Base-by-base conservation (phyloP, 1,140 invertebrate species). In the Drosophila virilis region DNA sequence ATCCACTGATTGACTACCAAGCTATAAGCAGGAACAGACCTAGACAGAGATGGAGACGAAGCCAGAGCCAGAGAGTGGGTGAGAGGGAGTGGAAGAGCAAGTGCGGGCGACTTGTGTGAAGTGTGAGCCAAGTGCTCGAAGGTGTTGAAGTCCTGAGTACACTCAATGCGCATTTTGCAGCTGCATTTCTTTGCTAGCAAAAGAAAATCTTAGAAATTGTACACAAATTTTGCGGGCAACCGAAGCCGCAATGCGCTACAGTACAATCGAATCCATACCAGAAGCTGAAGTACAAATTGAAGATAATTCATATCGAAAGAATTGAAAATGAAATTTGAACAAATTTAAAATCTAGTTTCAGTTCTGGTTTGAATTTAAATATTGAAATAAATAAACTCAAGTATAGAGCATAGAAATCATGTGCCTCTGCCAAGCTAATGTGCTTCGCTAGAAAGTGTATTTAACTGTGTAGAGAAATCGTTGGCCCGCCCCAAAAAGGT, bases 1-100 rank as follows among this genome's bases (percentile, higher is more conserved):
- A 79, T 82, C 52, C 33, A 78, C 65, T 79, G 83, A 86, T 74
- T 86, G 72, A 77, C 64, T 80, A 12, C 22, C 7, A 38, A 55
- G 45, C 33, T n/a, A 32, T 32, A 58, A 37, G 37, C 4, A 33
- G 6, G 13, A 43, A 13, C 52, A 55, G 35, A 22, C 15, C 35
- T 22, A 22, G 28, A 45, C 45, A 37, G n/a, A 58, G 43, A 13
- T 8, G 9, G 2, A 9, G n/a, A 10, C 2, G 9, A 2, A 9
- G 9, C 9, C 2, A 12, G 43, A 59, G 17, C 10, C 35, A 22
- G n/a, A 6, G 38, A 38, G 9, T 33, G 32, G n/a, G n/a, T 33
- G 32, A 40, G n/a, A 17, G 22, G 6, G 22, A 28, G 22, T 5
- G 22, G 54, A 2, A 22, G 12, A 32, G 32, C 22, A 2, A 22